Evolutionary conservation across 2,113 vertebrate genomes (phyloP).

Genomic region (Typhlomys cinereus): DNA sequence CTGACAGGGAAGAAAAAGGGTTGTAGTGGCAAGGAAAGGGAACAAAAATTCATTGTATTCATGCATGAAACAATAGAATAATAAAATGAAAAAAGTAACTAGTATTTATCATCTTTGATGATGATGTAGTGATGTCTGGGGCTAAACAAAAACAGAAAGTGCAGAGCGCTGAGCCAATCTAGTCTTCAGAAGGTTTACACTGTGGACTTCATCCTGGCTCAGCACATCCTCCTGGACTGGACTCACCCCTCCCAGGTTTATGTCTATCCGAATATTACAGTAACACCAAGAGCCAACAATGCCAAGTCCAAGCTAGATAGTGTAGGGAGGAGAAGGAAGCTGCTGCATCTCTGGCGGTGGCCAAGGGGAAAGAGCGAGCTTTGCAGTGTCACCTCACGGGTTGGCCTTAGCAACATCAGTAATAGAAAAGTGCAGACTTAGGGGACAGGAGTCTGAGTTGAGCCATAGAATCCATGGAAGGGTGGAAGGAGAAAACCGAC

Average conservation of each 20-base stretch:
- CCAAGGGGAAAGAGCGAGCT: background rate
- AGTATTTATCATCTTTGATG: too few species aligned
- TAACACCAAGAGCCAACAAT: background rate
- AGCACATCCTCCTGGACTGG: background rate
- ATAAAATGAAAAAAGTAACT: too few species aligned
- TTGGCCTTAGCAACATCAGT: constrained; percentile 20
- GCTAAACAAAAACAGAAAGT: background rate
- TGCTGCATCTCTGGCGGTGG: background rate
- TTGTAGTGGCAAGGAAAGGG: too few species aligned
- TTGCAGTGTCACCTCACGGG: background rate
- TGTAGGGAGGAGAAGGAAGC: background rate
- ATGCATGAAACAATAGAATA: too few species aligned
- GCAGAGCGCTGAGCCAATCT: background rate
- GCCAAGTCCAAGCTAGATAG: background rate
- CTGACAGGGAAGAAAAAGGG: too few species aligned
- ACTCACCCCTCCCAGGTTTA: background rate
- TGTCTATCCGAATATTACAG: background rate
- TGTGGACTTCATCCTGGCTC: background rate
- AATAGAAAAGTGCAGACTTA: background rate
- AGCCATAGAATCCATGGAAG: too few species aligned
- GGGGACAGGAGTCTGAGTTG: too few species aligned
- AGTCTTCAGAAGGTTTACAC: background rate
- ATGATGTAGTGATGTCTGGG: background rate
- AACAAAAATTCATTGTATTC: too few species aligned
- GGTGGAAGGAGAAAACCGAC: too few species aligned